Evolutionary conservation across 2,888 invertebrate species (phyloP).

Genomic region (Tortricodes alternella): DNA sequence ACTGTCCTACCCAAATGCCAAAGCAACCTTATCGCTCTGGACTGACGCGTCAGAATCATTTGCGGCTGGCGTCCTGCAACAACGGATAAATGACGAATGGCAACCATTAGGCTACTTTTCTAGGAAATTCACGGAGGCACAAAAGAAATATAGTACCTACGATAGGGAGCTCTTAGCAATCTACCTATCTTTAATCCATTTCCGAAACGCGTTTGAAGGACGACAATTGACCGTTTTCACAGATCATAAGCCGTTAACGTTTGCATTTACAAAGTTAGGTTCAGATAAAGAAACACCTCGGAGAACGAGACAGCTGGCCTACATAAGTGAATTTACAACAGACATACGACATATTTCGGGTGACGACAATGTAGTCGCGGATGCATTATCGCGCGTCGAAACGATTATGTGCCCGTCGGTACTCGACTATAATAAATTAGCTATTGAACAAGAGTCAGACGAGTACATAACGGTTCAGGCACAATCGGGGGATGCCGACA

Average conservation of each 20-base stretch:
- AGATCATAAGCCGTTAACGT: slow-evolving; percentile 33
- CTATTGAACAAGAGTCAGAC: slow-evolving; percentile 12
- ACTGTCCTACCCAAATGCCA: slow-evolving; percentile 26
- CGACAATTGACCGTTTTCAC: slow-evolving; percentile 27
- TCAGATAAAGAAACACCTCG: slow-evolving; percentile 20
- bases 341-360: slow-evolving; percentile 17
- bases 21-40: slow-evolving; percentile 35
- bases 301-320: slow-evolving; percentile 16
- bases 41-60: slow-evolving; percentile 44
- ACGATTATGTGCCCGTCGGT: slow-evolving; percentile 4
- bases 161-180: slow-evolving; percentile 32
- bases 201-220: slow-evolving; percentile 25
- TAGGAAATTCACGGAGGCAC: background rate
- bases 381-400: slow-evolving; percentile 25
- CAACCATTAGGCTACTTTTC: slow-evolving; percentile 31
- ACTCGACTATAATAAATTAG: slow-evolving; percentile 16
- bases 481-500: background rate
- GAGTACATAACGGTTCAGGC: background rate
- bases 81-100: slow-evolving; percentile 34
- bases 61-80: slow-evolving; percentile 49
- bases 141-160: slow-evolving; percentile 20
- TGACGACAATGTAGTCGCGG: slow-evolving; percentile 19
- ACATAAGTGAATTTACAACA: slow-evolving; percentile 23
- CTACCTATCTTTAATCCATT: slow-evolving; percentile 31
- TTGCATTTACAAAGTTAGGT: slow-evolving; percentile 16